Base-by-base conservation (phyloP, 1,140 invertebrate species). In the Calephelis virginiensis region DNA sequence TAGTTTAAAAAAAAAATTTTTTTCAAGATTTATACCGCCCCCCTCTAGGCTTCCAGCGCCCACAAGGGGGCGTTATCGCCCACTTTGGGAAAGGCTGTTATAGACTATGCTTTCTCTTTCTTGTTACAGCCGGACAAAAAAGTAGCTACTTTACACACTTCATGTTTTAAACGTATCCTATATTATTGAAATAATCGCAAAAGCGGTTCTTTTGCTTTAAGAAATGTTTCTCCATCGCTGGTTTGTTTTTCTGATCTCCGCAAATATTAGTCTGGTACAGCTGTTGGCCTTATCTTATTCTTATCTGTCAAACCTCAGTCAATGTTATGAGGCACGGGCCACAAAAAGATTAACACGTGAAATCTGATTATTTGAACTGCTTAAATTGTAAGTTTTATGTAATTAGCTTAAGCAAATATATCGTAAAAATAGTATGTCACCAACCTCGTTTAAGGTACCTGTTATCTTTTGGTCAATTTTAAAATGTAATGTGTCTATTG, bases 221-320 rank as follows among this genome's bases (percentile, higher is more conserved):
- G 67, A 69, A 69, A 72, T 71, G 67, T 64, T 75, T 68, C 80
- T 73, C 72, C 71, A 63, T 67, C 66, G 67, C 67, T 56, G 49
- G 80, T 82, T 86, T 88, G 78, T 86, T 85, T 86, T 85, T 81
- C 83, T 87, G 76, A 87, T 76, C 75, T 69, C 67, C 48, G 82
- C 77, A 85, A 90, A 90, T 90, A 88, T 90, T 90, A 84, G 78
- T 76, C 66, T 76, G 66, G 72, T 78, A 81, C 79, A 84, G 77
- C 78, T 85, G 85, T 83, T 80, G 74, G 67, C 73, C 78, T 88
- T 89, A 90, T 90, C 88, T 83, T 66, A 72, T 74, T 78, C 76
- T 90, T 90, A 90, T 90, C 88, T 90, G 88, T 88, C 88, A 90
- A 90, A 90, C 80, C 82, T 78, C 84, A 89, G 88, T 90, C 88